Conservation (phyloP, 2,113 vertebrate genomes). For the Alaudala cheleensis region DNA sequence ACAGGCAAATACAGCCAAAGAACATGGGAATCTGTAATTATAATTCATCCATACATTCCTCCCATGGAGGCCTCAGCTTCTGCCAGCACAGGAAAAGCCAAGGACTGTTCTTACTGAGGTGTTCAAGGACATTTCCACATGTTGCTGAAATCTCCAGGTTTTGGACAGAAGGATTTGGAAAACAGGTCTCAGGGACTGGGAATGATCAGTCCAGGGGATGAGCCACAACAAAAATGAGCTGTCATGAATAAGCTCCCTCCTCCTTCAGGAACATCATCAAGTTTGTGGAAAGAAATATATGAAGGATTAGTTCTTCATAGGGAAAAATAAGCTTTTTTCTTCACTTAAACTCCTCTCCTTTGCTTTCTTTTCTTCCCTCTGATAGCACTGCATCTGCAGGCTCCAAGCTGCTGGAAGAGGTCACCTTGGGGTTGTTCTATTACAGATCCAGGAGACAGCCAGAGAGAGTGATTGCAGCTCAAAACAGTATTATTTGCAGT, state of each 20-base stretch:
- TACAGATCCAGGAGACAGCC: slow-evolving; percentile 12
- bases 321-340: not conserved
- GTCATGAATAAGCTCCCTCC: not conserved
- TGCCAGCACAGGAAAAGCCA: not conserved
- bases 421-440: slow-evolving; percentile 36
- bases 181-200: not conserved
- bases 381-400: not conserved
- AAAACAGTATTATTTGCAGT: slow-evolving; percentile 18
- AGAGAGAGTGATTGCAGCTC: slow-evolving; percentile 21
- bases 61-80: not conserved
- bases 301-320: not conserved
- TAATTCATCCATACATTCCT: not conserved
- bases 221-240: not conserved
- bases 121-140: not conserved
- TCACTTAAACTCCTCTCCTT: not conserved
- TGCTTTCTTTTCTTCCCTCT: not conserved
- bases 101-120: rapidly evolving
- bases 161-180: not conserved
- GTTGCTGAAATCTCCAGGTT: not conserved
- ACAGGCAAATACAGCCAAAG: not conserved
- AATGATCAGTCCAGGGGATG: not conserved
- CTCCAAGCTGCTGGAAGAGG: slow-evolving; percentile 4
- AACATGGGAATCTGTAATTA: not conserved
- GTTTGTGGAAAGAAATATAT: not conserved
- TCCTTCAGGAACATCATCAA: not conserved